Base-by-base conservation (phyloP, 2,888 invertebrate genomes). In the Mythimna loreyi region DNA sequence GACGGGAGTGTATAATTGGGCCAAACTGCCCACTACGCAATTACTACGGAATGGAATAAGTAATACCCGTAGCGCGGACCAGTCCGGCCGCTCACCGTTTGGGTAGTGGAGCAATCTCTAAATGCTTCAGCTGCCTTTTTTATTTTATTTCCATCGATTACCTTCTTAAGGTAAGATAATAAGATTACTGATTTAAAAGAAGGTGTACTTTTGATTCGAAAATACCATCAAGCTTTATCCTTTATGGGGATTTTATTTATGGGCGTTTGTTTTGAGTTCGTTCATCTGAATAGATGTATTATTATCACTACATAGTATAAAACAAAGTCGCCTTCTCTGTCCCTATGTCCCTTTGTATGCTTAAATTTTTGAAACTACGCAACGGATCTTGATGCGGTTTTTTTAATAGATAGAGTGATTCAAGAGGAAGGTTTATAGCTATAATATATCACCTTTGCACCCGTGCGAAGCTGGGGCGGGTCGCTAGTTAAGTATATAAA, bases 41-140 rank as follows among this genome's bases (percentile, higher is more conserved):
- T 92, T 91, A 92, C 89, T 85, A 60, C 70, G 91, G 91, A 90
- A 92, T 92, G 89, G 85, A 86, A 82, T 77, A 83, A 77, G 84
- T 80, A 84, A 85, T 86, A 82, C 85, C 81, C 81, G 64, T 68
- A 49, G 67, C 67, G 62, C 61, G 11, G 83, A 85, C 82, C 81
- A 75, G 85, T 80, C 78, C 9, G 36, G 36, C 77, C 71, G 79
- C 86, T 79, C 63, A 80, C 75, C 74, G 80, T 77, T 84, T 75
- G 75, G 79, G 78, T 70, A 75, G 58, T 75, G 66, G 67, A 81
- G 77, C 81, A 83, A 83, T 83, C 80, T 86, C 66, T 78, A 75
- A 68, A 69, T 47, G 80, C 47, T 67, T 49, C 62, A 33, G 58
- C 40, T 63, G 40, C 21, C n/a, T n/a, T 59, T 73, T 68, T 64